Evolutionary conservation across 1,140 invertebrate genomes (phyloP), one percentile per base, ranked within the genome.

Genomic region (Chelonus insularis): DNA sequence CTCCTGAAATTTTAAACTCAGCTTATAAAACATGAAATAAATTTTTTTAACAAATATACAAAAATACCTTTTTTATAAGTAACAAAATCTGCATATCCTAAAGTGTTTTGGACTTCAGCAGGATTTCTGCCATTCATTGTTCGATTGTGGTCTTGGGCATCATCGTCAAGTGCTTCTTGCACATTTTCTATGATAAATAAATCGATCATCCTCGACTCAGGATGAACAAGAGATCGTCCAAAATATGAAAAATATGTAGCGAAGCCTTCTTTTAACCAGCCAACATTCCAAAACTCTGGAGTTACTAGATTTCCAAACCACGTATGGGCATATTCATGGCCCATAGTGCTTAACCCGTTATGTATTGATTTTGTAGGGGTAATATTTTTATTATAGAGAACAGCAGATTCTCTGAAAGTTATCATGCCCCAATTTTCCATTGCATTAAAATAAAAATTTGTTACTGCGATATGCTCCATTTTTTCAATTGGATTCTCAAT

Each of bases 231-330:
- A 0, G 55, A 58, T 68, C 82, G 87, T 66, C 81, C 88, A 1
- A 89, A 79, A 69, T 90, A 89, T 66, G 88, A 85, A 65, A 92
- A 85, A 71, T 88, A 93, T 1, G 86, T 87, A 4, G 92, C 89
- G 61, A 95, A 93, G 0, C 91, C 91, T 70, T 94, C 92, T 68
- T 93, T 93, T 4, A 94, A 77, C 91, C 92, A 94, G 0, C 92
- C 80, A 70, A 93, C 88, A 39, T 86, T 84, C 89, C 89, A 92
- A 84, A 88, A 90, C 59, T 79, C 76, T 66, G 89, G 89, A 0
- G 90, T 91, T 3, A 91, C 90, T 1, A 91, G 76, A 74, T 92
- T 91, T 6, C 90, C 90, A 70, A 91, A 91, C 89, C 89, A 92
- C 64, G 88, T 87, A 80, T 95, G 94, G 0, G 90, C 88, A 7